Base-by-base conservation (phyloP, 2,797 vertebrate species). In the Poecilia gillii region DNA sequence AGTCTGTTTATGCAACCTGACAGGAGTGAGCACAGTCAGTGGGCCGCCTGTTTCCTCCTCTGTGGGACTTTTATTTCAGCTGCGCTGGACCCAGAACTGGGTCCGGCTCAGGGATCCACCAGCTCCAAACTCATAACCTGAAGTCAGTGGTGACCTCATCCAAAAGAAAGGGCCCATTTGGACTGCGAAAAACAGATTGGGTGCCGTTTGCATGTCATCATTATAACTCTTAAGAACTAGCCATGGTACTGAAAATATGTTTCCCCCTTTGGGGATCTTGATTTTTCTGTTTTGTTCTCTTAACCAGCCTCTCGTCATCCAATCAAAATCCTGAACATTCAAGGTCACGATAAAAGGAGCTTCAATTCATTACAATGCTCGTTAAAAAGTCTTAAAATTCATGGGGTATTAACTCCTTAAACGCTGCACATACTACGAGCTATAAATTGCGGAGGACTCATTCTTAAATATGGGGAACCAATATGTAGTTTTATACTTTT, bases 11-110 rank as follows among this genome's bases (percentile, higher is more conserved):
- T 94, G 87, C 82, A 90, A 92, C 49, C 85, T 95, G 93, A 95
- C 94, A 95, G 92, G 87, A 94, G 86, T 94, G 93, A 95, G 89
- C 93, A 92, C 88, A 88, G 90, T 95, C 90, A 93, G 91, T 90
- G 91, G 90, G 91, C 84, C 79, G 93, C 88, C 90, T 95, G 94
- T 95, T 94, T 94, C 79, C 85, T 81, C 84, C 83, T 91, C 89
- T 91, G 88, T 94, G 87, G 88, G 76, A 85, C 12, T 81, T 86
- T 84, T 87, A 87, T 91, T 95, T 95, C 84, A 89, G 85, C 71
- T 76, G 47, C 81, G 51, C 59, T 62, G 87, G 82, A 85, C 84
- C 73, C 81, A 31, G 55, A 85, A 85, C 81, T 76, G 82, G 77
- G 33, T 76, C 84, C 82, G 71, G 81, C 81, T 25, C n/a, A 68